phyloP scores from a whole-genome alignment of 1,140 invertebrate species.

The Diachasmimorpha longicaudata region DNA sequence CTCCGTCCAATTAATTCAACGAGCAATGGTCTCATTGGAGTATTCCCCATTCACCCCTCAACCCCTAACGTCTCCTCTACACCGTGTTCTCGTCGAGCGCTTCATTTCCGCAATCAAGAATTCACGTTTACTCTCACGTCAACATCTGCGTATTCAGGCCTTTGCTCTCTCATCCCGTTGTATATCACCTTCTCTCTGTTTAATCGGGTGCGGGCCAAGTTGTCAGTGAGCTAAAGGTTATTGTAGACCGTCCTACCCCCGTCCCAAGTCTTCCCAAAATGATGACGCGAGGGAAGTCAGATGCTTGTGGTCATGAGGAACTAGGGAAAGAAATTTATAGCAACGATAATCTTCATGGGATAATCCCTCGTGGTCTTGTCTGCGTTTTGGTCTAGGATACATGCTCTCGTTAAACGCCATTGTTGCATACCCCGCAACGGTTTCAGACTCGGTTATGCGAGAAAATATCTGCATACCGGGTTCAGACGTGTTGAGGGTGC shows the following conservation, averaged over 20 bases:
- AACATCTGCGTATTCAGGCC: constrained; percentile 28
- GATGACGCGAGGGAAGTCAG: neutral
- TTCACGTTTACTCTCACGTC: constrained; percentile 41
- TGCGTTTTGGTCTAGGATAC: constrained; percentile 31
- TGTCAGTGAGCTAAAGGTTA: neutral
- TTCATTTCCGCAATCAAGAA: constrained; percentile 47
- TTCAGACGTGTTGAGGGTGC: neutral
- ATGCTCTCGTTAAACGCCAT: constrained; percentile 59
- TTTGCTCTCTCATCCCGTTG: neutral
- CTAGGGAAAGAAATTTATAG: neutral
- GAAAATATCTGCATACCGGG: neutral
- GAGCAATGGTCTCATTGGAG: constrained; percentile 21
- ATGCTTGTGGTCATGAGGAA: neutral
- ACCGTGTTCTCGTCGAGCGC: constrained; percentile 7
- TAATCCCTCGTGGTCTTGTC: constrained; percentile 17
- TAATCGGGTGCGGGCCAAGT: neutral
- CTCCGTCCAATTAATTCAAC: constrained; percentile 29
- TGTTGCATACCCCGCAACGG: constrained; percentile 43
- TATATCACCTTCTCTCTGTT: neutral
- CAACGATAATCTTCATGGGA: constrained; percentile 14
- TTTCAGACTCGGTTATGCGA: neutral
- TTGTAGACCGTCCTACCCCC: neutral
- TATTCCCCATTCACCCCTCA: neutral
- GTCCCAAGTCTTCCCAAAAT: neutral
- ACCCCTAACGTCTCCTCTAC: neutral